phyloP scores from a whole-genome alignment of 2,797 vertebrate species.

The Pitangus sulphuratus region DNA sequence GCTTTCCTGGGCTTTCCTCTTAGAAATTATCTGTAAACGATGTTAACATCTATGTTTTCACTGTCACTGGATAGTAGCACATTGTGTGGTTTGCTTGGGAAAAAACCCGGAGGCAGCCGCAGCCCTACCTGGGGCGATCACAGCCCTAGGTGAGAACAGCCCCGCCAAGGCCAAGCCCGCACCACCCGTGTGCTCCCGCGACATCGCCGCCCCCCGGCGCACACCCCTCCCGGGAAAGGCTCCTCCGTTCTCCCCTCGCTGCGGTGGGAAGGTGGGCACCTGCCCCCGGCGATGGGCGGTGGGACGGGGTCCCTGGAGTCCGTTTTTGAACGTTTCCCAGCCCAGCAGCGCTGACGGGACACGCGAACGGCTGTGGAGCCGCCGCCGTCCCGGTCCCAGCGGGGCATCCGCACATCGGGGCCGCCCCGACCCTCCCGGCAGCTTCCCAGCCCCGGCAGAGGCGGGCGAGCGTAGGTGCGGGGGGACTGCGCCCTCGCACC shows the following conservation, averaged over 20 bases:
- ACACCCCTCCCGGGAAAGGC: background rate
- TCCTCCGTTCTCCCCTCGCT: no score
- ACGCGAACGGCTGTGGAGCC: background rate
- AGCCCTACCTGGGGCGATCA: background rate
- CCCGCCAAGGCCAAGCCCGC: background rate
- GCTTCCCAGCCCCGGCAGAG: background rate
- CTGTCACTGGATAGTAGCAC: background rate
- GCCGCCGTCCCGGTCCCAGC: background rate
- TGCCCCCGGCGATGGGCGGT: background rate
- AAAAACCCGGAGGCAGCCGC: rapidly evolving
- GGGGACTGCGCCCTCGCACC: background rate
- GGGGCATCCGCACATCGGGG: background rate
- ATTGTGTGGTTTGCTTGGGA: background rate
- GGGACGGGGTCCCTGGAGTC: no score
- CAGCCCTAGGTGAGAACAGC: background rate
- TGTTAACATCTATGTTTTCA: no score
- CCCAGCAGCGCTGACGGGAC: background rate
- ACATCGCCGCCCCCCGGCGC: background rate
- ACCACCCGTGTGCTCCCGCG: no score
- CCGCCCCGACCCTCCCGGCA: background rate
- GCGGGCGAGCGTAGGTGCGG: background rate
- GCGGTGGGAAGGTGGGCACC: background rate
- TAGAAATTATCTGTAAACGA: background rate
- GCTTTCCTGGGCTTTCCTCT: background rate
- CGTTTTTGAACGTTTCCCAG: background rate